These are phyloP conservation scores for Papilio demoleus DNA, from an alignment of 2,888 invertebrate species.

Conservation along the genomic window DNA sequence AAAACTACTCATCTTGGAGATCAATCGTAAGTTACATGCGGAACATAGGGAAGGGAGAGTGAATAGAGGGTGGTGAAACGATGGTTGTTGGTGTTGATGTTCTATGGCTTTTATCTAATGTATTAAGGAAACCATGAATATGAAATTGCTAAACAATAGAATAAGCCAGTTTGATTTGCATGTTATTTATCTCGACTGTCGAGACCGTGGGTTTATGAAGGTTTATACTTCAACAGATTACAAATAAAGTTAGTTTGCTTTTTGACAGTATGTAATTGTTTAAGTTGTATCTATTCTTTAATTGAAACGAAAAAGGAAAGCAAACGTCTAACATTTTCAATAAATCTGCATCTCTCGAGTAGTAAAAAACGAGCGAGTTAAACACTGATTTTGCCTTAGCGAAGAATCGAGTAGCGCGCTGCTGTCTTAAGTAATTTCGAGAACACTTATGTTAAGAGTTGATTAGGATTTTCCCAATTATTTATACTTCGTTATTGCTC, in stretches of 20 bases:
- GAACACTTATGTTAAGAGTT: neutral
- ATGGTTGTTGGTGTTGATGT: too few relatives aligned
- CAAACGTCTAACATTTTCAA: neutral
- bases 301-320: neutral
- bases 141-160: too few relatives aligned
- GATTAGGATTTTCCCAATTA: neutral
- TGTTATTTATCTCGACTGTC: too few relatives aligned
- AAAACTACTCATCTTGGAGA: constrained; percentile 90
- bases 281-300: neutral
- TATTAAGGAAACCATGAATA: too few relatives aligned
- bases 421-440: neutral
- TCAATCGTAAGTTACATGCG: constrained; percentile 86
- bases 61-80: too few relatives aligned
- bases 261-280: neutral
- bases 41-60: too few relatives aligned
- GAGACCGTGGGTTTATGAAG: too few relatives aligned
- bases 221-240: too few relatives aligned
- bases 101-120: too few relatives aligned
- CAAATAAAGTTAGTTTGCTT: neutral
- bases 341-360: constrained; percentile 1
- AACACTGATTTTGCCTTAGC: neutral
- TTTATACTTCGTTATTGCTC: neutral
- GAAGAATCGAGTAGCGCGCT: neutral
- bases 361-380: neutral
- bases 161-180: too few relatives aligned